Conservation (phyloP, 35 echinoderm and acorn worm species). For the Strongylocentrotus purpuratus region DNA sequence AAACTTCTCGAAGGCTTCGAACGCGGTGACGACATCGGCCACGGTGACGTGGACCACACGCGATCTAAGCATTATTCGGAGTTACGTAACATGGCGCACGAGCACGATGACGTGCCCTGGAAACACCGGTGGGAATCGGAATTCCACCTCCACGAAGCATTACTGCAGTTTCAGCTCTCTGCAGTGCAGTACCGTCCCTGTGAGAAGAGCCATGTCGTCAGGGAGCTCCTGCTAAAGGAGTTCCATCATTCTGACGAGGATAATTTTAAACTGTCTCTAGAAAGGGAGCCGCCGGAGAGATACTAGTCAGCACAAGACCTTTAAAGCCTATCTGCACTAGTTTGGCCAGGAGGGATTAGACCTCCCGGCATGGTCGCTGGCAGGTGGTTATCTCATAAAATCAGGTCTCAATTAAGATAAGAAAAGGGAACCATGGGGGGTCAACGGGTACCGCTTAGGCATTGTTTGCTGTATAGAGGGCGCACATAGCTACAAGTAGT, state of each 20-base stretch:
- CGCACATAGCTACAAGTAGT: too few relatives aligned
- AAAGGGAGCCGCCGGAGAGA: slow-evolving; percentile 3
- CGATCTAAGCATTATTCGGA: background rate
- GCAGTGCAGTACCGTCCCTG: background rate
- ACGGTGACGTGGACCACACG: background rate
- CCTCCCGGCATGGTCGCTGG: too few relatives aligned
- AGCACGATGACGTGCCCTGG: slow-evolving; percentile 38
- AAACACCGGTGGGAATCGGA: slow-evolving; percentile 16
- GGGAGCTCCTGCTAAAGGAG: background rate
- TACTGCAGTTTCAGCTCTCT: slow-evolving; percentile 25
- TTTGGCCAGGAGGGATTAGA: too few relatives aligned
- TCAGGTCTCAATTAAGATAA: too few relatives aligned
- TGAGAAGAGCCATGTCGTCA: background rate
- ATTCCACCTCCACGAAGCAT: slow-evolving; percentile 7
- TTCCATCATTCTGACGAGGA: background rate
- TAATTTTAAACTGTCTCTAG: background rate
- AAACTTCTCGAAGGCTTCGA: background rate
- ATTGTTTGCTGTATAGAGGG: too few relatives aligned
- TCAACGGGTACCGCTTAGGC: too few relatives aligned
- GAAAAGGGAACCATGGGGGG: too few relatives aligned
- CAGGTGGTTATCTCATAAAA: too few relatives aligned
- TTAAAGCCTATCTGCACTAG: too few relatives aligned
- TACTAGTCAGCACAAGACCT: background rate
- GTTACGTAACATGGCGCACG: slow-evolving; percentile 23
- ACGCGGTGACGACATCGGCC: background rate